Conservation (phyloP, 2,888 invertebrate species). For the Zaprionus obscuricornis region DNA sequence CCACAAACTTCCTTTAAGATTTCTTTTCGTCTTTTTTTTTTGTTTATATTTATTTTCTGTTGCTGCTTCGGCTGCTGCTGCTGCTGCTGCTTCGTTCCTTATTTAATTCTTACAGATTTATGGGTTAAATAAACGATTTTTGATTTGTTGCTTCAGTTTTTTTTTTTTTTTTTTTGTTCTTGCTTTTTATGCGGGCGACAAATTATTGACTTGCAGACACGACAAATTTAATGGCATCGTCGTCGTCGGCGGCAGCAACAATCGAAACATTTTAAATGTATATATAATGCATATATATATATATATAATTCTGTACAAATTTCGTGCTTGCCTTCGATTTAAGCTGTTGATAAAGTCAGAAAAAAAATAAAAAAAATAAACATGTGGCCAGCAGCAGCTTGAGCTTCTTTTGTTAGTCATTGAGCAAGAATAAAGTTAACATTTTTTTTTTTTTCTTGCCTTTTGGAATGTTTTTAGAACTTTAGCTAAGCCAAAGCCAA, state of each 20-base stretch:
- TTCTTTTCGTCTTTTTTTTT: too few species aligned
- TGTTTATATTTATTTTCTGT: too few species aligned
- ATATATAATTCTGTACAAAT: not conserved
- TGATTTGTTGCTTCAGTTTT: constrained; percentile 53
- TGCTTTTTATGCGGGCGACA: constrained; percentile 52
- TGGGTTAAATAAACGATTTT: constrained; percentile 75
- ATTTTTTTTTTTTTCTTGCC: constrained; percentile 36
- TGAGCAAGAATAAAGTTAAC: not conserved
- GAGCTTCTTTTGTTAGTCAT: too few species aligned
- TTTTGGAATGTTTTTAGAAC: too few species aligned
- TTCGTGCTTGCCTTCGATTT: constrained; percentile 9
- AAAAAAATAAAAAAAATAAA: too few species aligned
- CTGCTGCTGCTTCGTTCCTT: constrained; percentile 19
- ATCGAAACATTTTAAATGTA: too few species aligned
- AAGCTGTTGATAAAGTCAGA: constrained; percentile 37
- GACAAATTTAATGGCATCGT: constrained; percentile 30
- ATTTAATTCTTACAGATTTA: constrained; percentile 59
- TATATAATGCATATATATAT: too few species aligned
- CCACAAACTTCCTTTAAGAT: too few species aligned
- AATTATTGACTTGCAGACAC: not conserved
- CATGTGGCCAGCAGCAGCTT: too few species aligned
- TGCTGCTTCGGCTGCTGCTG: too few species aligned
- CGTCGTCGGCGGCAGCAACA: too few species aligned
- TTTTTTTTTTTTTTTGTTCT: constrained; percentile 16
- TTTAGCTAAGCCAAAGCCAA: too few species aligned